phyloP scores from a whole-genome alignment of 2,797 vertebrate species.

The Ctenopoma kingsleyae region DNA sequence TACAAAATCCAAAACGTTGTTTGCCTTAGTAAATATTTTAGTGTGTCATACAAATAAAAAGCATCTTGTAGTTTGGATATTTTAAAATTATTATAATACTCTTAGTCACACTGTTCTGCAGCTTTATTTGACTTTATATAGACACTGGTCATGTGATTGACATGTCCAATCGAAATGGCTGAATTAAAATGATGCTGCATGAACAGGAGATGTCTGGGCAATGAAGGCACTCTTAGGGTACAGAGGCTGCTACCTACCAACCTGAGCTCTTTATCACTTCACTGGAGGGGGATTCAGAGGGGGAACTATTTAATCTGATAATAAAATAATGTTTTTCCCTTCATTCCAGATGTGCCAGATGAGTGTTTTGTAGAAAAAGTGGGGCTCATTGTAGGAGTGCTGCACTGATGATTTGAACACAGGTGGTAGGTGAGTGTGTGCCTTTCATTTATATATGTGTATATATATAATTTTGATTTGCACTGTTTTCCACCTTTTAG shows the following conservation, averaged over 20 bases:
- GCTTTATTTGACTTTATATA: conserved; percentile 21
- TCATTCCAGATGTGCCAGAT: conserved; percentile 57
- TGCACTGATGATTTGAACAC: conserved; percentile 67
- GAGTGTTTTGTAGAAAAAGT: conserved; percentile 56
- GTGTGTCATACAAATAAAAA: background rate
- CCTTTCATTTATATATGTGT: background rate
- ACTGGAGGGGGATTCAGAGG: background rate
- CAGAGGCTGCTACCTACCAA: conserved; percentile 10
- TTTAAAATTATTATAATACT: background rate
- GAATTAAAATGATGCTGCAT: conserved; percentile 6
- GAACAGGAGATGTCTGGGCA: conserved; percentile 13
- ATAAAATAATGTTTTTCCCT: conserved; percentile 15
- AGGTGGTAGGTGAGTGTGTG: conserved; percentile 64
- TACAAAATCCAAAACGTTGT: no score
- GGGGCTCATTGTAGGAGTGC: conserved; percentile 41
- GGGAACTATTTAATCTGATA: background rate
- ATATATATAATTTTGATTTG: background rate
- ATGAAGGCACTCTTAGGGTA: conserved; percentile 6
- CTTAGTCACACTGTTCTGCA: background rate
- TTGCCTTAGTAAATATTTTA: no score
- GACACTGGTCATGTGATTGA: conserved; percentile 40
- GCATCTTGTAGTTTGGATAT: background rate
- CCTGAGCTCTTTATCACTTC: background rate
- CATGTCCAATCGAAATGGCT: conserved; percentile 24
- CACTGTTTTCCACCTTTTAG: conserved; percentile 1